These are phyloP conservation scores for Antitype chi DNA, from an alignment of 2,888 invertebrate genomes.

Conservation along the genomic window DNA sequence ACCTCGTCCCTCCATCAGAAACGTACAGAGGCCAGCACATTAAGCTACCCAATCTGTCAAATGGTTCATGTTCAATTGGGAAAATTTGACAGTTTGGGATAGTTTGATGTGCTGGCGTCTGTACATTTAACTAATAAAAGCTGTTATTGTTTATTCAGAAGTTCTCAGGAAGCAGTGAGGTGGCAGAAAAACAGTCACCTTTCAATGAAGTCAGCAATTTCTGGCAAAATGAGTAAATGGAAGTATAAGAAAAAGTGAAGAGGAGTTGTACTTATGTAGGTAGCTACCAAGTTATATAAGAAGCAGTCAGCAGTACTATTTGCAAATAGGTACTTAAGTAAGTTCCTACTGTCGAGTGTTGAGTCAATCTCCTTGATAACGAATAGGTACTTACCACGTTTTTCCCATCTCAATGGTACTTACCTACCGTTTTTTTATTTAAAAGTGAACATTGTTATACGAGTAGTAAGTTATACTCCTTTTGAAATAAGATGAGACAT, in stretches of 20 bases:
- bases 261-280: slow-evolving; percentile 4
- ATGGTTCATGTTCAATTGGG: too few relatives aligned
- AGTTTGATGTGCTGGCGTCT: too few relatives aligned
- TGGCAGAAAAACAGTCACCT: slow-evolving; percentile 82
- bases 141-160: slow-evolving; percentile 15
- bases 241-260: slow-evolving; percentile 13
- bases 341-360: background rate
- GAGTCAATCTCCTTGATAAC: background rate
- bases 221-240: slow-evolving; percentile 73
- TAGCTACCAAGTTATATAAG: background rate
- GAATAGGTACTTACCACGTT: too few relatives aligned
- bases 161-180: slow-evolving; percentile 59
- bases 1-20: background rate
- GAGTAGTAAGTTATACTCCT: background rate
- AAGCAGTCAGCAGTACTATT: background rate
- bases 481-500: too few relatives aligned
- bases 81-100: too few relatives aligned
- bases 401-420: too few relatives aligned
- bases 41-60: too few relatives aligned
- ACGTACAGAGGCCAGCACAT: too few relatives aligned
- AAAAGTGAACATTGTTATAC: background rate
- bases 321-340: background rate
- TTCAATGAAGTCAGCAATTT: slow-evolving; percentile 80
- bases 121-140: background rate
- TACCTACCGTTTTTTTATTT: background rate